Evolutionary conservation across 1,140 invertebrate genomes (phyloP).

Genomic region (Hirudo medicinalis): DNA sequence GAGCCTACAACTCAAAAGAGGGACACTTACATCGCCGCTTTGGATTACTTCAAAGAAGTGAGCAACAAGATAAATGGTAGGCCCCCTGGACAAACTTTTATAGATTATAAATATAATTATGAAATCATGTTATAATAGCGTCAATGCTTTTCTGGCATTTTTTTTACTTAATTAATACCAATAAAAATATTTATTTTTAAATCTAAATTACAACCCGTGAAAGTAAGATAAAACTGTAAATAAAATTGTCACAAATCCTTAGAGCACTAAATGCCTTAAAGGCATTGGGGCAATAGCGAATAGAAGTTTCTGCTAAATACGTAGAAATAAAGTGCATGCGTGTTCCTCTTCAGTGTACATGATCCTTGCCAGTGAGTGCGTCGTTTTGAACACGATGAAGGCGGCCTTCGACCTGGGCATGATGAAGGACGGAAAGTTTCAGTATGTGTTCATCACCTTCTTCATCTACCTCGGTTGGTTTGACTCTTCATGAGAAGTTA

Average conservation of each 20-base stretch:
- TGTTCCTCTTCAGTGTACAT: not conserved
- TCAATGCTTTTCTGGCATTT: no score
- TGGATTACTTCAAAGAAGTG: no score
- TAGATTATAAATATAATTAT: no score
- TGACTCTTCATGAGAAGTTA: no score
- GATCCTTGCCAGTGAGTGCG: not conserved
- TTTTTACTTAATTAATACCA: no score
- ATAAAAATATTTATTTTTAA: no score
- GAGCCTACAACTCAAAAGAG: no score
- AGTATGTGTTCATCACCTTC: not conserved
- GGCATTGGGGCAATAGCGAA: not conserved
- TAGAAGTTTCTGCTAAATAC: not conserved
- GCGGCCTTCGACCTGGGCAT: not conserved
- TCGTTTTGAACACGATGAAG: not conserved
- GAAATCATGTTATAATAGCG: no score
- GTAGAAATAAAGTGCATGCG: not conserved
- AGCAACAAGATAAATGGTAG: no score
- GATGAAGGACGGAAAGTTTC: not conserved
- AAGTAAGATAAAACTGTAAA: not conserved
- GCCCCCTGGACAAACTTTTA: no score
- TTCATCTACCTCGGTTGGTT: not conserved
- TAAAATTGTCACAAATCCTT: not conserved
- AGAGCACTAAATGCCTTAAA: not conserved
- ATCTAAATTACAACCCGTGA: not conserved
- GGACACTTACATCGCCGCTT: no score